These are phyloP conservation scores for Pseudorhiza aurosa DNA, from an alignment of 30 jellyfish, hydroid and myxozoan species.

Conservation along the genomic window DNA sequence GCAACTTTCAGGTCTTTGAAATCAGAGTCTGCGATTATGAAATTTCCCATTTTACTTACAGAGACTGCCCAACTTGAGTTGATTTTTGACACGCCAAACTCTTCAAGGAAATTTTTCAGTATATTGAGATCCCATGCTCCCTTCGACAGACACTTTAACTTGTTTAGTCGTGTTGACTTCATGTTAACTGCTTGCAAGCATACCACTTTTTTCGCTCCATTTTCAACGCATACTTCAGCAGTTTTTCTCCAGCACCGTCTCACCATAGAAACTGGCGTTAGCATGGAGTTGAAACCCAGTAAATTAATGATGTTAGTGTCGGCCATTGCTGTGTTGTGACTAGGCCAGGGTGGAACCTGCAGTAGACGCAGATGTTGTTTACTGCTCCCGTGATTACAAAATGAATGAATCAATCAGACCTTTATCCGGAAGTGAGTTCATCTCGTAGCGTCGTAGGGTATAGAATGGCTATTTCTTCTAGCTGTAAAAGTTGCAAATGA, in stretches of 20 bases:
- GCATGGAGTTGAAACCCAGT: constrained; percentile 13
- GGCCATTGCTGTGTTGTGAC: not conserved
- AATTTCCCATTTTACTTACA: constrained; percentile 19
- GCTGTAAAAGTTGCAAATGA: too few relatives aligned
- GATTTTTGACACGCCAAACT: not conserved
- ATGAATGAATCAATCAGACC: constrained; percentile 18
- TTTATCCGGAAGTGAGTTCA: too few relatives aligned
- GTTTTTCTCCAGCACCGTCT: constrained; percentile 23
- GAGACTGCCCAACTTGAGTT: constrained; percentile 26
- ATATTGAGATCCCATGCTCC: constrained; percentile 29
- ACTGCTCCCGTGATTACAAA: too few relatives aligned
- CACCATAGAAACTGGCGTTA: constrained; percentile 24
- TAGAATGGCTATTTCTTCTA: too few relatives aligned
- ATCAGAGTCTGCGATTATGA: constrained; percentile 44
- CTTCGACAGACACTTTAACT: constrained; percentile 11
- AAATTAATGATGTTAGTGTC: constrained; percentile 30
- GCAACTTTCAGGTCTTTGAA: constrained; percentile 16
- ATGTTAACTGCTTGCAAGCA: constrained; percentile 4
- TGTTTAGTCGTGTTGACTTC: not conserved
- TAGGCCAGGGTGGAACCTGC: not conserved
- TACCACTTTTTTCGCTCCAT: constrained; percentile 38
- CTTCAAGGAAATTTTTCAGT: not conserved
- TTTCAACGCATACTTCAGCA: constrained; percentile 7
- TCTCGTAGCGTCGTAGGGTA: too few relatives aligned
- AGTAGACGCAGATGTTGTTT: constrained; percentile 3